Percentiles rank a stretch among this genome's conserved stretches.
phyloP scores from a whole-genome alignment of 2,888 invertebrate genomes.

The Lordiphosa fenestrarum region DNA sequence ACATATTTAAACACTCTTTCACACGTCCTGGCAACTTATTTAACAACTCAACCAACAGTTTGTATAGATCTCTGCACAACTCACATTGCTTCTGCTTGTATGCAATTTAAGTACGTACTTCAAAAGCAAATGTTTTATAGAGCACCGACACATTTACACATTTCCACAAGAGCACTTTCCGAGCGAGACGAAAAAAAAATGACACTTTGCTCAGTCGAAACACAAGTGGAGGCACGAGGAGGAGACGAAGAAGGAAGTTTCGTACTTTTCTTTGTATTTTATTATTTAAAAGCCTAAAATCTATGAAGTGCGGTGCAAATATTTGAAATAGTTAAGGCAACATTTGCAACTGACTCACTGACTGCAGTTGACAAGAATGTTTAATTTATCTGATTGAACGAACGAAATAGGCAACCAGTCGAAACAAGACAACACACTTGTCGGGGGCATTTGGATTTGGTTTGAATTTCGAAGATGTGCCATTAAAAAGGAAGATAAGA shows the following conservation, averaged over 20 bases:
- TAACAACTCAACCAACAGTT: conserved; percentile 51
- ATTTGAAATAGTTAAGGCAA: conserved; percentile 65
- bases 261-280: conserved; percentile 51
- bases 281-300: conserved; percentile 74
- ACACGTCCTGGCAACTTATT: conserved; percentile 67
- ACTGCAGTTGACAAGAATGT: conserved; percentile 70
- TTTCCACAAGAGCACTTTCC: conserved; percentile 56
- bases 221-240: conserved; percentile 31
- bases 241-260: conserved; percentile 17
- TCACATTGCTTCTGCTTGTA: conserved; percentile 63
- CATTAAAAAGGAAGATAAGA: no score
- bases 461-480: conserved; percentile 1
- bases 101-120: conserved; percentile 70
- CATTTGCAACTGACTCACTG: conserved; percentile 60
- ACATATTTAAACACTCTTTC: conserved; percentile 68
- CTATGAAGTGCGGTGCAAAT: conserved; percentile 72
- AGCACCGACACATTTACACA: conserved; percentile 49
- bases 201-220: conserved; percentile 50
- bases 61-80: conserved; percentile 55
- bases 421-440: conserved; percentile 22
- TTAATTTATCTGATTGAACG: conserved; percentile 54
- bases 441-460: conserved; percentile 31
- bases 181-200: conserved; percentile 26
- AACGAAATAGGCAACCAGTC: conserved; percentile 12
- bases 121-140: conserved; percentile 68